These are phyloP conservation scores for Drosophila aff. DNA, from an alignment of 1,140 invertebrate genomes.

Conservation along the genomic window DNA sequence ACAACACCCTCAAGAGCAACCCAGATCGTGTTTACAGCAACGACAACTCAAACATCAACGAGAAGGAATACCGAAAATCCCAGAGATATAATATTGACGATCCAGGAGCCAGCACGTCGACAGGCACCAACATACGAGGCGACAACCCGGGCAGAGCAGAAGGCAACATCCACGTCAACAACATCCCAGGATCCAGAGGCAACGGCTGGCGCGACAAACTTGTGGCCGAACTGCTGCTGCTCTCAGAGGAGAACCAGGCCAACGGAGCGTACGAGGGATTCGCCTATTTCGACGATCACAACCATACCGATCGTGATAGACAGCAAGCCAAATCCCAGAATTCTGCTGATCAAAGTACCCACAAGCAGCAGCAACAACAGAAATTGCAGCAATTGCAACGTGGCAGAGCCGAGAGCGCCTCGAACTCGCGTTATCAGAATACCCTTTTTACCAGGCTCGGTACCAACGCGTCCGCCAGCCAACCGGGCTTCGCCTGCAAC, in stretches of 20 bases:
- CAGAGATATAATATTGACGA: constrained; percentile 83
- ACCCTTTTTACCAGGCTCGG: constrained; percentile 84
- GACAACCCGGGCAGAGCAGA: constrained; percentile 16
- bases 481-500: constrained; percentile 65
- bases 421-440: constrained; percentile 77
- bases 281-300: constrained; percentile 40
- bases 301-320: constrained; percentile 73
- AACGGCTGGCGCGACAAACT: constrained; percentile 49
- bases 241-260: constrained; percentile 62
- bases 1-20: constrained; percentile 45
- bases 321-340: constrained; percentile 70
- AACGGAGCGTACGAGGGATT: constrained; percentile 60
- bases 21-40: constrained; percentile 40
- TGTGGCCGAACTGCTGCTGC: constrained; percentile 57
- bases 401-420: constrained; percentile 68
- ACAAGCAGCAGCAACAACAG: constrained; percentile 33
- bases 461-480: constrained; percentile 64
- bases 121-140: constrained; percentile 58
- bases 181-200: constrained; percentile 7
- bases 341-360: constrained; percentile 72
- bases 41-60: constrained; percentile 38
- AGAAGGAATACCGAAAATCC: constrained; percentile 75
- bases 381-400: constrained; percentile 44
- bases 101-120: constrained; percentile 80
- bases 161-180: constrained; percentile 1